Evolutionary conservation across 2,113 vertebrate species (phyloP).

Genomic region (Mustela nigripes): DNA sequence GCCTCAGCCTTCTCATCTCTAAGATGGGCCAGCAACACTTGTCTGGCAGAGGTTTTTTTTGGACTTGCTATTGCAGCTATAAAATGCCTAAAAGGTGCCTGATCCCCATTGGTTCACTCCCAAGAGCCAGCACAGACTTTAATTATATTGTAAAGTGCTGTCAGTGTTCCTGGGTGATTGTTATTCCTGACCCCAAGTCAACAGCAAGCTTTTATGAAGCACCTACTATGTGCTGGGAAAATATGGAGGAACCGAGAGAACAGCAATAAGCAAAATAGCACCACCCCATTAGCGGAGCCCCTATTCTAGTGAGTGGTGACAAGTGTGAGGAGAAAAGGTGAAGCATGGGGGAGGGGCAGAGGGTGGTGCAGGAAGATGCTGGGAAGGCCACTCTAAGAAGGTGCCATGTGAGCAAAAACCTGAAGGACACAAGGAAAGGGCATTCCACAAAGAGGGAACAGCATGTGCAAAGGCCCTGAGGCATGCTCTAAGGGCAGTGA

Average conservation of each 20-base stretch:
- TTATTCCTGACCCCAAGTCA: not conserved
- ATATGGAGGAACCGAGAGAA: not conserved
- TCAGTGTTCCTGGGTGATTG: not conserved
- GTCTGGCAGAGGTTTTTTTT: not conserved
- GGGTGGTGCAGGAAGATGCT: no score
- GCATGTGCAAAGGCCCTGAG: not conserved
- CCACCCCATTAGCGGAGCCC: not conserved
- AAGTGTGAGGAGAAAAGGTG: not conserved
- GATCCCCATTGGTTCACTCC: accelerated
- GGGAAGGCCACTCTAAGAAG: not conserved
- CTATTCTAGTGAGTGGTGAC: not conserved
- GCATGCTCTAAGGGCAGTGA: not conserved
- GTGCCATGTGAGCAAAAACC: not conserved
- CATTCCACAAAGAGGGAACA: not conserved
- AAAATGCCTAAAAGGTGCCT: not conserved
- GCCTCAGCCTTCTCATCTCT: not conserved
- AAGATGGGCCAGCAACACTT: not conserved
- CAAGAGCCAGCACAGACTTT: accelerated
- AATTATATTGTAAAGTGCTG: not conserved
- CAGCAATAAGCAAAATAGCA: not conserved
- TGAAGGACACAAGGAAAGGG: not conserved
- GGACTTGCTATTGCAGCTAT: not conserved
- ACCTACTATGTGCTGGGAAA: not conserved
- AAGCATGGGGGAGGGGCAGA: not conserved
- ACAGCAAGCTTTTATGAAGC: not conserved